These are phyloP conservation scores for Chrysoperla carnea DNA, from an alignment of 1,140 invertebrate species.

Conservation along the genomic window DNA sequence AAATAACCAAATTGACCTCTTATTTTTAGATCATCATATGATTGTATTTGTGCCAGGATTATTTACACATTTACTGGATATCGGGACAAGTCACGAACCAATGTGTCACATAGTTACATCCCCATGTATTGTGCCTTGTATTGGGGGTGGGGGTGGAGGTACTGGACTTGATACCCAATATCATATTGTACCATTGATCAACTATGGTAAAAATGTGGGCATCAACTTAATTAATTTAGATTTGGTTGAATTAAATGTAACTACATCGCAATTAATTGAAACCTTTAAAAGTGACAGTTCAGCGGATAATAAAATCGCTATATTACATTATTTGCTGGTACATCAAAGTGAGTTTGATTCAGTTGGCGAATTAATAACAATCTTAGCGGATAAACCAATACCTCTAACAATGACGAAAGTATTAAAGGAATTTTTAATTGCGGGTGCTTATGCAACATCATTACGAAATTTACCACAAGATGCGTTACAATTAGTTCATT, in stretches of 20 bases:
- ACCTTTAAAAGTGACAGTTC: constrained; percentile 44
- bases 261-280: constrained; percentile 40
- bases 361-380: constrained; percentile 40
- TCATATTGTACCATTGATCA: constrained; percentile 40
- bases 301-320: constrained; percentile 49
- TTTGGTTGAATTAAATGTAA: constrained; percentile 41
- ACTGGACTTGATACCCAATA: constrained; percentile 34
- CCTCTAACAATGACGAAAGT: constrained; percentile 34
- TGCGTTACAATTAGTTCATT: constrained; percentile 38
- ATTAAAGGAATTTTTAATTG: constrained; percentile 62
- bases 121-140: constrained; percentile 23
- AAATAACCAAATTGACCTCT: no score
- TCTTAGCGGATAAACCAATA: constrained; percentile 28
- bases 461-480: constrained; percentile 50
- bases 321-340: constrained; percentile 60
- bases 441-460: constrained; percentile 48
- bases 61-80: constrained; percentile 63
- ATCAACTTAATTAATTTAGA: constrained; percentile 52
- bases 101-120: constrained; percentile 56
- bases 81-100: constrained; percentile 60
- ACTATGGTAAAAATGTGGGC: constrained; percentile 31
- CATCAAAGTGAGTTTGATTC: constrained; percentile 52
- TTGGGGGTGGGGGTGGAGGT: constrained; percentile 3
- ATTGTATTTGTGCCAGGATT: constrained; percentile 57
- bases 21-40: constrained; percentile 45